Percentiles rank a stretch among this genome's conserved stretches.
Conservation (phyloP, 2,797 vertebrate species). For the Lophotriccus pileatus region DNA sequence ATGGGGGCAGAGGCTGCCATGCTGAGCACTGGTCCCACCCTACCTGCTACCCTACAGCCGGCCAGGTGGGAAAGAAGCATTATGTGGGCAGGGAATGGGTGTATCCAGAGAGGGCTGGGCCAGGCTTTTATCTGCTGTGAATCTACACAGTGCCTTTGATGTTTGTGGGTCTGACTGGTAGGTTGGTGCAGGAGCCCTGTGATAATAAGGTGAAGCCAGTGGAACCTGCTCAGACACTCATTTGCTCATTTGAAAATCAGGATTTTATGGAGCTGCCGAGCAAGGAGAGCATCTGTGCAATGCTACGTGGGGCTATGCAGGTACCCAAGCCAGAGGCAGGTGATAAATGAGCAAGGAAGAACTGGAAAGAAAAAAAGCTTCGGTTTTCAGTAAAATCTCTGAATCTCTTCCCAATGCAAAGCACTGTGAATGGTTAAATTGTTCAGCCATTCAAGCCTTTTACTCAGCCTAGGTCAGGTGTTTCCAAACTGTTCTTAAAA, state of each 20-base stretch:
- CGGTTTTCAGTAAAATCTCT: not conserved
- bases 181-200: not conserved
- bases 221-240: slow-evolving; percentile 28
- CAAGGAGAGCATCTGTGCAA: not conserved
- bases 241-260: slow-evolving; percentile 23
- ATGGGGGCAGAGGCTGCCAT: not conserved
- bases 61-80: not conserved
- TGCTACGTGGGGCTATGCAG: not conserved
- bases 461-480: not conserved
- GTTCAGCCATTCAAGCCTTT: not conserved
- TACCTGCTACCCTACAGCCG: not conserved
- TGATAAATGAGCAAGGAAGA: not conserved
- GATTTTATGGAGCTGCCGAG: not conserved
- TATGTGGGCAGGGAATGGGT: slow-evolving; percentile 12
- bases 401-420: not conserved
- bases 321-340: not conserved
- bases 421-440: not conserved
- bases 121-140: slow-evolving; percentile 35
- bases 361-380: not conserved
- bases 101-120: not conserved
- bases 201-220: slow-evolving; percentile 34
- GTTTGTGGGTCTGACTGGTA: not conserved
- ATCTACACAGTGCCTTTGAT: slow-evolving; percentile 15
- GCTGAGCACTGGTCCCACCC: not conserved
- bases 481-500: not conserved